Base-by-base conservation (phyloP, 2,113 vertebrate genomes). In the Notothenia coriiceps region DNA sequence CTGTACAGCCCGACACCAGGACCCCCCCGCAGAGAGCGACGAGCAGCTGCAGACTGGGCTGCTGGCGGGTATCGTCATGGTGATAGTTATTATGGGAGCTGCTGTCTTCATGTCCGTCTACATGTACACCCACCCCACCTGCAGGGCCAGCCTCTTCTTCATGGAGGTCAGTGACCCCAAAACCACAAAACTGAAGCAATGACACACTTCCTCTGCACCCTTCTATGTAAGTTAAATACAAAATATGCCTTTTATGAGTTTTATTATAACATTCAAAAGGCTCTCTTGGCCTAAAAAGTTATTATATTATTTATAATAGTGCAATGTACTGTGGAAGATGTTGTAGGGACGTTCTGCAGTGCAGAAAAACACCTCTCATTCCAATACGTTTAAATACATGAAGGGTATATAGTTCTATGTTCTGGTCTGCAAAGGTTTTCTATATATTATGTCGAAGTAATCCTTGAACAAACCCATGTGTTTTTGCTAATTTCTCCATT, bases 91-190 rank as follows among this genome's bases (percentile, higher is more conserved):
- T 33, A 91, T 98, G 92, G 95, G 94, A 33, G 94, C 95, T 7
- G 97, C 94, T 6, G 77, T 98, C 51, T 91, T 98, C 0, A 87
- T 96, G 74, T 97, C 95, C 0, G 50, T 97, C 86, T 99, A 99
- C 68, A 95, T 99, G 95, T 99, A 99, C 79, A 96, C 96, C 62
- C 96, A 98, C 20, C 98, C 98, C 0, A 98, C 96, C 0, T 99
- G 97, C 79, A 96, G 94, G 1, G 95, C 95, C 77, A 97, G 97
- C 77, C 95, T 99, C 85, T 99, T 99, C 95, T 97, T 99, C 65
- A 97, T 99, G 82, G 97, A 99, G 97, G 98, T 99, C 79, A 91
- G 95, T 25, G 50, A 67, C 17, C 33, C 61, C 4, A 40, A 3
- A 5, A 35, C 35, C 35, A 1, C 35, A 40, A 40, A 40, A 40